Base-by-base conservation (phyloP, 2,888 invertebrate species). In the Myopa testacea region DNA sequence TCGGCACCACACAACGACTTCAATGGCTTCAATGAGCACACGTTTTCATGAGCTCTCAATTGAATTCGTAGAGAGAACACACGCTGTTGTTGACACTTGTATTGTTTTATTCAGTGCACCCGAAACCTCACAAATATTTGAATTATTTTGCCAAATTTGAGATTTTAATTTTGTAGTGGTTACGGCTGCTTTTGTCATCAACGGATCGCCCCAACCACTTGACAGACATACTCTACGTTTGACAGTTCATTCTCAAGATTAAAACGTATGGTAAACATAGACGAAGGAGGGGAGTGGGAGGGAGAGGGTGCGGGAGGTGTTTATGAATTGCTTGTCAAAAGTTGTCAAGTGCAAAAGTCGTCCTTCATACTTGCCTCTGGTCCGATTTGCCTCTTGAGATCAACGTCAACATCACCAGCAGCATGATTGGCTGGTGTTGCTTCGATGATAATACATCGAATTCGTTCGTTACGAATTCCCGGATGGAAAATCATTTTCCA, bases 111-210 rank as follows among this genome's bases (percentile, higher is more conserved):
- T 67, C 2, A 40, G 6, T 12, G 16, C 16, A 12, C 34, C 12
- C 37, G 40, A 67, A 67, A 67, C 67, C 38, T n/a, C 67, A 38
- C 67, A 37, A 38, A 63, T 63, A 37, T 34, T 63, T 63, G 63
- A 63, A 37, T 40, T 37, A 65, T 38, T 65, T 65, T 65, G 65
- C 65, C 3, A 37, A 14, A 65, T 7, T 65, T 12, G 37, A 12
- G 67, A 67, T 40, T 67, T 67, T 67, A 67, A 67, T 67, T 67
- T 38, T 67, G 12, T 37, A 67, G 67, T 67, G 67, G 67, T 4
- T 67, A 38, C 67, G 14, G 67, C 67, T 67, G 67, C 16, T 12
- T 10, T 14, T 67, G 67, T 67, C 67, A 67, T 16, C 14, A 12
- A 67, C 67, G 55, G 8, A n/a, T 55, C 14, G 55, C 16, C 14